Percentiles rank a stretch among this genome's conserved stretches.
Evolutionary conservation across 2,113 vertebrate species (phyloP).

Genomic region (Excalfactoria chinensis): DNA sequence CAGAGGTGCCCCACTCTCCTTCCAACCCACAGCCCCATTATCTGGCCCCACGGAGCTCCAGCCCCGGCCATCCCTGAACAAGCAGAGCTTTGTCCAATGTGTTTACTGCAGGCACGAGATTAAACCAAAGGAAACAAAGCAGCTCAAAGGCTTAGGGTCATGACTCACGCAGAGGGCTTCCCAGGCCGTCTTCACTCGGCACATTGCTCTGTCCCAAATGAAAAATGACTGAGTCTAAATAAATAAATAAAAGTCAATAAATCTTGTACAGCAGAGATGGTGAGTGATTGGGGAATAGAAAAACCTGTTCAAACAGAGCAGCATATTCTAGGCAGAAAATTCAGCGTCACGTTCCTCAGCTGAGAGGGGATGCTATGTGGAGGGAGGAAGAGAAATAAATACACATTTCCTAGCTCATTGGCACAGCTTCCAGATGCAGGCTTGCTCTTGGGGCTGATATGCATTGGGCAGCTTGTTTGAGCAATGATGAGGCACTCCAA

Average conservation of each 20-base stretch:
- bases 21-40: neutral
- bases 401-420: neutral
- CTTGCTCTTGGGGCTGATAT: neutral
- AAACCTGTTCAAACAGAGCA: slow-evolving; percentile 67
- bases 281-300: slow-evolving; percentile 63
- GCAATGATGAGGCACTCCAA: neutral
- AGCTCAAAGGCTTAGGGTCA: slow-evolving; percentile 37
- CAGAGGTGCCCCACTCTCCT: neutral
- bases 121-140: slow-evolving; percentile 60
- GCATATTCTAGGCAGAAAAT: slow-evolving; percentile 28
- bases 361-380: slow-evolving; percentile 1
- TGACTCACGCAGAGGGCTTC: slow-evolving; percentile 43
- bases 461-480: accelerated
- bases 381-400: slow-evolving; percentile 61
- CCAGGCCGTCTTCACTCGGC: slow-evolving; percentile 52
- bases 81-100: slow-evolving; percentile 41
- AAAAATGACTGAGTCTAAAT: slow-evolving; percentile 53
- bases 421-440: neutral
- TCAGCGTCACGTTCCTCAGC: slow-evolving; percentile 20
- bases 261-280: slow-evolving; percentile 18
- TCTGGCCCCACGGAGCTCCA: neutral
- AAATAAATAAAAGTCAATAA: slow-evolving; percentile 74
- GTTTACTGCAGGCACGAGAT: slow-evolving; percentile 49
- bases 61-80: neutral
- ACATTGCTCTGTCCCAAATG: slow-evolving; percentile 47